Conservation (phyloP, 1,140 invertebrate species). For the Micrasema minimum region DNA sequence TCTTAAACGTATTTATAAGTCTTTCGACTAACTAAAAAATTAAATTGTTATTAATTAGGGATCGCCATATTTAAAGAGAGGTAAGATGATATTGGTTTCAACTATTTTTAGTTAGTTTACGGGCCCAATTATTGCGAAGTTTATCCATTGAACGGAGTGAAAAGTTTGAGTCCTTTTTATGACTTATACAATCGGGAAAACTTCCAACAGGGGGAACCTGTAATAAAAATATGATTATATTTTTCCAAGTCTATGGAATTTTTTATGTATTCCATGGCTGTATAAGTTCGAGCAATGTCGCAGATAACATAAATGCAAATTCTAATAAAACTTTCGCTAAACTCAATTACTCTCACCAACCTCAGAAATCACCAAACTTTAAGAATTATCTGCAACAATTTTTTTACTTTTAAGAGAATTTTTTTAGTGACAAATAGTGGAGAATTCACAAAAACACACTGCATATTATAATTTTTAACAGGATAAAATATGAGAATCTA, state of each 20-base stretch:
- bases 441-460: too few relatives aligned
- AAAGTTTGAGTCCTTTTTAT: slow-evolving; percentile 43
- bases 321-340: slow-evolving; percentile 35
- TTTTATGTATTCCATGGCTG: slow-evolving; percentile 21
- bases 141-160: slow-evolving; percentile 43
- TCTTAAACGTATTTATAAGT: too few relatives aligned
- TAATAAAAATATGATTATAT: slow-evolving; percentile 48
- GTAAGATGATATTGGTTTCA: too few relatives aligned
- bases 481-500: too few relatives aligned
- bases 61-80: too few relatives aligned
- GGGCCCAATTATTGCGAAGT: slow-evolving; percentile 43
- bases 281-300: neutral
- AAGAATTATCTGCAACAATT: too few relatives aligned
- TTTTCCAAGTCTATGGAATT: slow-evolving; percentile 39
- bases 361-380: neutral
- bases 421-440: too few relatives aligned
- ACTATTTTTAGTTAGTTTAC: slow-evolving; percentile 41
- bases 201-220: slow-evolving; percentile 22
- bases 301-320: slow-evolving; percentile 40
- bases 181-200: slow-evolving; percentile 42
- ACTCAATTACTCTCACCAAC: slow-evolving; percentile 32
- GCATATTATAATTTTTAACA: too few relatives aligned
- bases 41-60: too few relatives aligned
- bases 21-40: too few relatives aligned
- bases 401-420: too few relatives aligned